Evolutionary conservation across 2,888 invertebrate species (phyloP).

Genomic region (Meteorus colon): DNA sequence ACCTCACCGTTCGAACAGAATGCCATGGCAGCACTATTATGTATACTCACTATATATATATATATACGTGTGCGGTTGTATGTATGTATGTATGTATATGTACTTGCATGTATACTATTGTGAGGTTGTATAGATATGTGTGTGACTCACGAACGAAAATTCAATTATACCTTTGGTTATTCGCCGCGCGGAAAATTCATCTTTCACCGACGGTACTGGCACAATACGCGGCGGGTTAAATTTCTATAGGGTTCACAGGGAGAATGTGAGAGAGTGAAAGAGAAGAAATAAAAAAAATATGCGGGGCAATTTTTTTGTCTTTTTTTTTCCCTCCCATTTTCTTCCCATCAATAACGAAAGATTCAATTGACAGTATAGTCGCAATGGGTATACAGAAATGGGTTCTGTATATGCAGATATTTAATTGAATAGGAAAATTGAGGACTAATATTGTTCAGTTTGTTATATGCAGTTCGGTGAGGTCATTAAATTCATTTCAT

Average conservation of each 20-base stretch:
- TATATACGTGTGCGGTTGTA: conserved; percentile 9
- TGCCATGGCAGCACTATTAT: not conserved
- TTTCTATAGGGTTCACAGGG: conserved; percentile 10
- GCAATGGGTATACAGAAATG: too few species aligned
- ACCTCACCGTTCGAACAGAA: not conserved
- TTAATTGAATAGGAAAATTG: conserved; percentile 1
- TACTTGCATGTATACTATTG: conserved; percentile 24
- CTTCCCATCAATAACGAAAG: not conserved
- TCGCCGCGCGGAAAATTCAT: conserved; percentile 23
- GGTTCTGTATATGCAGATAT: not conserved
- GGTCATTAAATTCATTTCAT: too few species aligned
- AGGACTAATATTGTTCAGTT: too few species aligned
- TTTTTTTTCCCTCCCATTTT: not conserved
- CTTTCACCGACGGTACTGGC: conserved; percentile 7
- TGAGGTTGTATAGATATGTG: conserved; percentile 37
- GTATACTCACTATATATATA: conserved; percentile 36
- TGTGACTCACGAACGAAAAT: conserved; percentile 25
- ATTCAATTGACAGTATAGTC: not conserved
- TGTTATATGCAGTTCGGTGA: too few species aligned
- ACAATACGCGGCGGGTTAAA: not conserved
- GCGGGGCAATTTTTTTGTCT: too few species aligned
- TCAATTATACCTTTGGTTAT: conserved; percentile 32
- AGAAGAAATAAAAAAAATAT: not conserved
- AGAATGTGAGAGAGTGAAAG: not conserved
- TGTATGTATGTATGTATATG: conserved; percentile 1